phyloP scores from a whole-genome alignment of 2,797 vertebrate species.

The Labroides dimidiatus region DNA sequence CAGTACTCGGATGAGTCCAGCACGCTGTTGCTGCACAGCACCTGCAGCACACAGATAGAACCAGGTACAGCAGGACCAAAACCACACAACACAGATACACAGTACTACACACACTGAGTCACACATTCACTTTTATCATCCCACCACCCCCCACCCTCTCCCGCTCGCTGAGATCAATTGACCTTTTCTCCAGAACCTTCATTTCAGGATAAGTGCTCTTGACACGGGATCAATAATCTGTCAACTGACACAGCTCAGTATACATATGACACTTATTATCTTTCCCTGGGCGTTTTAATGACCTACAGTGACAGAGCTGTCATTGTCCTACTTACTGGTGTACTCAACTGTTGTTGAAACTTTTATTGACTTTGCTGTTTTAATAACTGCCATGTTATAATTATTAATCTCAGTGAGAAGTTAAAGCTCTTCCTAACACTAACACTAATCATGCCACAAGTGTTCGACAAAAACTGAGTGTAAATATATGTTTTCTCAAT shows the following conservation, averaged over 20 bases:
- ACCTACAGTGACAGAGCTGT: conserved; percentile 23
- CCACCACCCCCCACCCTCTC: conserved; percentile 20
- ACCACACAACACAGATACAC: background rate
- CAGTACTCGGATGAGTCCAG: conserved; percentile 96
- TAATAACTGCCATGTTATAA: conserved; percentile 18
- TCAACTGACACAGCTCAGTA: conserved; percentile 38
- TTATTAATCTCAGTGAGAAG: background rate
- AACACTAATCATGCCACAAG: background rate
- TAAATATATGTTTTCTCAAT: background rate
- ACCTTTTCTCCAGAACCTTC: conserved; percentile 57
- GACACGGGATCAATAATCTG: conserved; percentile 50
- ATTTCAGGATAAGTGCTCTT: conserved; percentile 32
- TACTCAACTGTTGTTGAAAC: background rate
- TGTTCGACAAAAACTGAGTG: background rate
- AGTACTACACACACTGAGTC: conserved; percentile 14
- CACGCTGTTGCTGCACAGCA: conserved; percentile 91
- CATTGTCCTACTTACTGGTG: conserved; percentile 8
- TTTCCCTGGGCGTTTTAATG: conserved; percentile 37
- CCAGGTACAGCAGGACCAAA: conserved; percentile 28
- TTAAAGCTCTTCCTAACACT: background rate
- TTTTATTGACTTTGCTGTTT: conserved; percentile 25
- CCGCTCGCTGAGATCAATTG: conserved; percentile 53
- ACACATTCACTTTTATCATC: conserved; percentile 49
- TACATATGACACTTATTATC: conserved; percentile 12
- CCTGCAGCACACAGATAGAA: conserved; percentile 80